These are phyloP conservation scores for Forficula auricularia DNA, from an alignment of 1,140 invertebrate species.

Conservation along the genomic window DNA sequence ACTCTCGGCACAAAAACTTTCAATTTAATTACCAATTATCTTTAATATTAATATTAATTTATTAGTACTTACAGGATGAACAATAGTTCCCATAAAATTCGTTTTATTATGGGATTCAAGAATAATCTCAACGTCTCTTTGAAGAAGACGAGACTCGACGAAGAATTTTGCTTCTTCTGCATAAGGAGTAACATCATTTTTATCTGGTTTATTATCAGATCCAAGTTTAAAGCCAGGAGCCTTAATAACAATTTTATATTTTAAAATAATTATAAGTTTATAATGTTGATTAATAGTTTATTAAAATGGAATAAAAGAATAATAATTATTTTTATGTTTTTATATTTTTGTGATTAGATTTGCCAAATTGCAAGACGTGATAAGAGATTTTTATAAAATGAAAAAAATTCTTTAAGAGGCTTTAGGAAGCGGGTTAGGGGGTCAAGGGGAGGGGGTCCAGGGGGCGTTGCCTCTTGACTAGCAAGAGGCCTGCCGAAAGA, in stretches of 20 bases:
- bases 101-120: constrained; percentile 78
- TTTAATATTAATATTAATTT: constrained; percentile 5
- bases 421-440: too few relatives aligned
- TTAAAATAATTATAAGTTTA: constrained; percentile 1
- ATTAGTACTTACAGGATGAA: constrained; percentile 58
- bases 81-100: constrained; percentile 81
- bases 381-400: too few relatives aligned
- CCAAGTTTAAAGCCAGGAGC: constrained; percentile 59
- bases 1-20: too few relatives aligned
- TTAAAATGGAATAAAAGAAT: constrained; percentile 1
- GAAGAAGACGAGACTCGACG: constrained; percentile 76
- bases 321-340: background rate
- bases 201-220: constrained; percentile 43
- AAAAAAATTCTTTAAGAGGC: too few relatives aligned
- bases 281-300: constrained; percentile 1
- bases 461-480: too few relatives aligned
- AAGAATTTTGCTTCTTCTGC: constrained; percentile 77
- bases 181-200: constrained; percentile 36
- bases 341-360: too few relatives aligned
- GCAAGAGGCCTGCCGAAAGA: too few relatives aligned
- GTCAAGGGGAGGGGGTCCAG: too few relatives aligned
- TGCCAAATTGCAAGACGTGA: background rate
- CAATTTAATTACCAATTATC: too few relatives aligned
- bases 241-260: constrained; percentile 22
- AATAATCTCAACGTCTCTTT: constrained; percentile 82